Evolutionary conservation across 2,113 vertebrate species (phyloP), one percentile per base, ranked within the genome.

Genomic region (Danionella cerebrum): DNA sequence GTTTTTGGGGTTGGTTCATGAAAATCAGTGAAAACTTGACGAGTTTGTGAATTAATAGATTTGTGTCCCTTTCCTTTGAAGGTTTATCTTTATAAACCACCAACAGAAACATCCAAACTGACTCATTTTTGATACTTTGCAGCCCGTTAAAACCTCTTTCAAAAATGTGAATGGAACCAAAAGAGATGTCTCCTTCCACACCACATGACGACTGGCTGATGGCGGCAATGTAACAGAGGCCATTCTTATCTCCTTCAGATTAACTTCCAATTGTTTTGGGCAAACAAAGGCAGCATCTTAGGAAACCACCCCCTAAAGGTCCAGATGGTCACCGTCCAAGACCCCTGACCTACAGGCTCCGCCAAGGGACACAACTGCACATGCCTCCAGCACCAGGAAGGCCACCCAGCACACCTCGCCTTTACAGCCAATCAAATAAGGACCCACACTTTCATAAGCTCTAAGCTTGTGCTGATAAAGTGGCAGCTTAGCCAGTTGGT

Each of bases 221-320:
- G 65, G 69, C 65, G 55, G 67, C 75, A 65, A 59, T 75, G 80
- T 83, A 80, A 82, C 65, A 41, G 60, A 68, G 77, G 77, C 83
- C 73, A 79, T 82, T 85, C 87, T 95, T 94, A 94, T 94, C 91
- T 91, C 84, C 83, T 81, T 81, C 84, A 92, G 89, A 90, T 89
- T 92, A 93, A 90, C 82, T 85, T 86, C 81, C 90, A 87, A 96
- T 95, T 96, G 93, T 96, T 92, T 77, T 76, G 65, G 50, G 78
- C 81, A 89, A 95, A 97, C 93, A 97, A 98, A 95, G 88, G 73
- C 79, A 82, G 75, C 82, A 86, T 88, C 88, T 89, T 86, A 94
- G 91, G 90, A 94, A 93, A 89, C 82, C 82, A 89, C 82, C 79
- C 80, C 82, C 81, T 42, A 47, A 59, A 53, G 45, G 58, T 45